Evolutionary conservation across 2,888 invertebrate species (phyloP).

Genomic region (Lissocephala sabroskyi): DNA sequence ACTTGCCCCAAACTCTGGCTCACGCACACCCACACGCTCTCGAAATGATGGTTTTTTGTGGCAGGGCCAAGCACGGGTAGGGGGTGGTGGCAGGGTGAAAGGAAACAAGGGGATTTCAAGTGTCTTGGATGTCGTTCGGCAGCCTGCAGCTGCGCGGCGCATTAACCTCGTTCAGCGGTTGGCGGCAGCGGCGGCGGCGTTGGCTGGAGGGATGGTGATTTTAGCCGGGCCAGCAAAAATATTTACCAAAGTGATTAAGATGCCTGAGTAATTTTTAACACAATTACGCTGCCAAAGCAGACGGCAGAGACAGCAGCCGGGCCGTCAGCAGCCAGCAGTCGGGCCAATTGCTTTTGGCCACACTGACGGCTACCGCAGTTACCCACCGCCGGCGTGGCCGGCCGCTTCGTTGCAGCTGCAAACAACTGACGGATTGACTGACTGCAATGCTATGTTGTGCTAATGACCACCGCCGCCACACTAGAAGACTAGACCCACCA

Average conservation of each 20-base stretch:
- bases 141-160: slow-evolving; percentile 55
- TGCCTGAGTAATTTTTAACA: slow-evolving; percentile 67
- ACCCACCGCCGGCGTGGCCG: slow-evolving; percentile 11
- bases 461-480: slow-evolving; percentile 50
- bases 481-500: not conserved
- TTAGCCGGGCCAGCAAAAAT: slow-evolving; percentile 47
- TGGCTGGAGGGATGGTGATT: slow-evolving; percentile 11
- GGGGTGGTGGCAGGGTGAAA: no score
- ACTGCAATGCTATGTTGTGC: slow-evolving; percentile 40
- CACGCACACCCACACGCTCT: slow-evolving; percentile 50
- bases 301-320: slow-evolving; percentile 39
- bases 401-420: slow-evolving; percentile 39
- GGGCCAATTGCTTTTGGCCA: slow-evolving; percentile 31
- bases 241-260: slow-evolving; percentile 66
- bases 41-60: not conserved
- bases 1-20: slow-evolving; percentile 9
- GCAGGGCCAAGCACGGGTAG: no score
- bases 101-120: no score
- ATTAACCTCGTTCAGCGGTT: slow-evolving; percentile 48
- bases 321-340: slow-evolving; percentile 11
- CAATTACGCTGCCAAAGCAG: slow-evolving; percentile 65
- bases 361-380: slow-evolving; percentile 19
- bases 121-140: slow-evolving; percentile 3
- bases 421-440: no score
- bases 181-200: slow-evolving; percentile 7